A percentile compares a stretch with the other conserved stretches of the same genome.
Conservation (phyloP, 1,140 invertebrate genomes). For the Drosophila grimshawi region DNA sequence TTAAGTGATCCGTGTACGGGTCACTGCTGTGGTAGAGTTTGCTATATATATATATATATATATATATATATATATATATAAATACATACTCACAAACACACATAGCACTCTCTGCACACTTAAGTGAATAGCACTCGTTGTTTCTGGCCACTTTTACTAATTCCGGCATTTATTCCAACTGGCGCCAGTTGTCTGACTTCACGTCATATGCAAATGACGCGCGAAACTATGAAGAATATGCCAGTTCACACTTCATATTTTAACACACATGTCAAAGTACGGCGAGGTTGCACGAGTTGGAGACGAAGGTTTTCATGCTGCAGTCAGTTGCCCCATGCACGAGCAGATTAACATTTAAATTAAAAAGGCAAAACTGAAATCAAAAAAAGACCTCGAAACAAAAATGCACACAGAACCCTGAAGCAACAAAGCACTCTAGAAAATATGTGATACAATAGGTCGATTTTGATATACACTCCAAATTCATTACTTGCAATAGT, state of each 20-base stretch:
- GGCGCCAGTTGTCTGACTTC: slow-evolving; percentile 46
- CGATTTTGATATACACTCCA: no score
- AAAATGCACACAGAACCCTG: slow-evolving; percentile 6
- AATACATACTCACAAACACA: no score
- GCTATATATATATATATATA: no score
- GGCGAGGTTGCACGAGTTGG: background rate
- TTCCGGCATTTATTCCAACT: slow-evolving; percentile 52
- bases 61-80: no score
- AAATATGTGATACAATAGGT: background rate
- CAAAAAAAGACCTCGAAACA: slow-evolving; percentile 26
- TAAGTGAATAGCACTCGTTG: background rate
- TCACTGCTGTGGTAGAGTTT: slow-evolving; percentile 5
- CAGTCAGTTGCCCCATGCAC: slow-evolving; percentile 41
- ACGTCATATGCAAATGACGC: slow-evolving; percentile 63
- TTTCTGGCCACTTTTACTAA: slow-evolving; percentile 53
- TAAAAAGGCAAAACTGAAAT: slow-evolving; percentile 56
- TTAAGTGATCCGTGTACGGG: slow-evolving; percentile 63
- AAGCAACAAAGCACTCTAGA: slow-evolving; percentile 11
- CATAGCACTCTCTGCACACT: no score
- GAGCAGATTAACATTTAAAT: slow-evolving; percentile 75
- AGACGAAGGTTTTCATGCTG: slow-evolving; percentile 2
- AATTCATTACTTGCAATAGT: no score
- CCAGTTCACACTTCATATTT: slow-evolving; percentile 44
- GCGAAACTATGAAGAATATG: slow-evolving; percentile 70
- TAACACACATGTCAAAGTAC: slow-evolving; percentile 19